Evolutionary conservation across 1,140 invertebrate genomes (phyloP), one percentile per base, ranked within the genome.

Genomic region (Saccostrea echinata): DNA sequence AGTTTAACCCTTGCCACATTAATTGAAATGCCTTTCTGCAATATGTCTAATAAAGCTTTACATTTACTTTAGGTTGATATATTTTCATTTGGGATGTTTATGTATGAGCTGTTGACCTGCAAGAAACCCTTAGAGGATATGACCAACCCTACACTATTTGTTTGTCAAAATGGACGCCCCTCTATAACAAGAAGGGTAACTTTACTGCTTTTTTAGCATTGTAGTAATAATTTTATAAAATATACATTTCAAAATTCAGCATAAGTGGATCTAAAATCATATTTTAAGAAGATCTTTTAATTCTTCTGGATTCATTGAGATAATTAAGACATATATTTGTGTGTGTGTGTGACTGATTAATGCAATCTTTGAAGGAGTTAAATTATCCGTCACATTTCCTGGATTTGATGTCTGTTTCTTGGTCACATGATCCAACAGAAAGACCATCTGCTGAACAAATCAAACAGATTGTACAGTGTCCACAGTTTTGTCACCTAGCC

Each of bases 1-100:
- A 3, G 35, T 43, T 43, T 43, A 43, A 43, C 35, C 35, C 35
- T 43, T 43, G 35, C 35, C 6, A 43, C 35, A 43, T 3, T n/a
- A n/a, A n/a, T n/a, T 43, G 35, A 2, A 43, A 43, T 43, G 2
- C 6, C 24, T 76, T 35, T 2, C 33, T 12, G 0, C 3, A 6
- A 43, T 30, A 33, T 83, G 9, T 53, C 21, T 83, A 35, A 83
- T 18, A 83, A 83, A 51, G 3, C 3, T 61, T 35, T 82, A 24
- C 85, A 88, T 89, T 53, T 61, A 83, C 93, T 92, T 0, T 91
- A 97, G 97, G 98, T 99, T 21, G 99, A 99, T 94, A 98, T 98
- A 91, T 99, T 99, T 94, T 99, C 98, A 0, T 99, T 99, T 95
- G 98, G 98, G n/a, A 99, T 99, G 98, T 98, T 99, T 91, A 96